Evolutionary conservation across 2,797 vertebrate genomes (phyloP), one percentile per base, ranked within the genome.

Genomic region (Psittacula derbiana): DNA sequence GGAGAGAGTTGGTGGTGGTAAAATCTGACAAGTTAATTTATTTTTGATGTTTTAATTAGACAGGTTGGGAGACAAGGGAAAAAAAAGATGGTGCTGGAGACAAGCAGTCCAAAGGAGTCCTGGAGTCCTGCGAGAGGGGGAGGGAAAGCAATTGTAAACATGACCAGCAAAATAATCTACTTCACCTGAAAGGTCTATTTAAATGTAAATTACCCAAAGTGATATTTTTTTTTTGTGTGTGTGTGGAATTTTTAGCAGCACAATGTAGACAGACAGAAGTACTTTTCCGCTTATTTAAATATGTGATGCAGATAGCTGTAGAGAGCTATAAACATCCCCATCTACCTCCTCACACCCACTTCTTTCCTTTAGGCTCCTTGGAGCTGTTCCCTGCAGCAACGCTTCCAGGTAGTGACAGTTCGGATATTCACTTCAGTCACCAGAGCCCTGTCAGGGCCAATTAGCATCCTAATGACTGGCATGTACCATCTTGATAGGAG

Each of bases 141-240:
- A 82, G 62, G 55, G 57, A 89, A 92, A 80, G 85, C 55, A 65
- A 76, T 86, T 83, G 90, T 95, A 92, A 97, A 86, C 67, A 94
- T 78, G 94, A 95, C 62, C 67, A 84, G 84, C 82, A 95, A 94
- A 96, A 96, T 94, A 96, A 95, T 92, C 70, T 76, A 67, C 61
- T 86, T 89, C 2, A 11, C 46, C 66, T 90, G 93, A 80, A 91
- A 92, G 94, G 87, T 95, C 92, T 80, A 97, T 97, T 97, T 97
- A 97, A 95, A 97, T 97, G 95, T 94, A 97, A 97, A 97, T 97
- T 85, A 96, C 84, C 58, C n/a, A 31, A 96, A 95, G 38, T 94
- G 73, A 75, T 50, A 9, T 33, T 33, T 33, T 36, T 24, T 62
- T 33, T 67, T 44, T 67, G 24, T 69, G 43, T 43, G 44, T 44